These are phyloP conservation scores for Apamea monoglypha DNA, from an alignment of 2,888 invertebrate genomes.

Conservation along the genomic window DNA sequence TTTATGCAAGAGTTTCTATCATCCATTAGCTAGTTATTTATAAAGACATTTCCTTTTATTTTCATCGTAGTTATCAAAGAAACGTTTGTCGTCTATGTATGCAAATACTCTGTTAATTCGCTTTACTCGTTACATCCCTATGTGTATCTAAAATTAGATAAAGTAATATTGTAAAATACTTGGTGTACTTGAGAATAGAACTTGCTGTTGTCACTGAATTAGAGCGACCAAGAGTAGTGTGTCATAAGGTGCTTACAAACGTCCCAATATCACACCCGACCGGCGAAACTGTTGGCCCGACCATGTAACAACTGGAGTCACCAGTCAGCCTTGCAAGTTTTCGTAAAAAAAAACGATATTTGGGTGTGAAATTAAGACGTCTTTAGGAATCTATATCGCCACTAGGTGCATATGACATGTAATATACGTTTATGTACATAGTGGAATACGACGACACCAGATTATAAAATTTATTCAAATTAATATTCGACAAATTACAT, in stretches of 20 bases:
- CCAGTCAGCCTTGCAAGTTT: conserved; percentile 10
- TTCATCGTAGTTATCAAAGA: conserved; percentile 31
- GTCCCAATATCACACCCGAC: conserved; percentile 34
- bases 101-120: conserved; percentile 29
- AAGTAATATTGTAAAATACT: conserved; percentile 73
- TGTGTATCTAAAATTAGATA: conserved; percentile 63
- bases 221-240: conserved; percentile 69
- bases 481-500: conserved; percentile 65
- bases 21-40: conserved; percentile 56
- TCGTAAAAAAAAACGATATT: not conserved
- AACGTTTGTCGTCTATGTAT: conserved; percentile 13
- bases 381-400: conserved; percentile 68
- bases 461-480: conserved; percentile 71
- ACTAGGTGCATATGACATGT: conserved; percentile 77
- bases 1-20: conserved; percentile 24
- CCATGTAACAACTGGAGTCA: not conserved
- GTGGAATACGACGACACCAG: conserved; percentile 72
- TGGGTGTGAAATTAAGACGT: conserved; percentile 43
- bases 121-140: conserved; percentile 59
- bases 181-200: conserved; percentile 66
- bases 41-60: conserved; percentile 47
- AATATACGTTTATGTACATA: conserved; percentile 76
- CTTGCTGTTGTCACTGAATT: conserved; percentile 65
- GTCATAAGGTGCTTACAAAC: conserved; percentile 54
- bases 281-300: not conserved